Evolutionary conservation across 2,888 invertebrate genomes (phyloP).

Genomic region (Cantharis lateralis): DNA sequence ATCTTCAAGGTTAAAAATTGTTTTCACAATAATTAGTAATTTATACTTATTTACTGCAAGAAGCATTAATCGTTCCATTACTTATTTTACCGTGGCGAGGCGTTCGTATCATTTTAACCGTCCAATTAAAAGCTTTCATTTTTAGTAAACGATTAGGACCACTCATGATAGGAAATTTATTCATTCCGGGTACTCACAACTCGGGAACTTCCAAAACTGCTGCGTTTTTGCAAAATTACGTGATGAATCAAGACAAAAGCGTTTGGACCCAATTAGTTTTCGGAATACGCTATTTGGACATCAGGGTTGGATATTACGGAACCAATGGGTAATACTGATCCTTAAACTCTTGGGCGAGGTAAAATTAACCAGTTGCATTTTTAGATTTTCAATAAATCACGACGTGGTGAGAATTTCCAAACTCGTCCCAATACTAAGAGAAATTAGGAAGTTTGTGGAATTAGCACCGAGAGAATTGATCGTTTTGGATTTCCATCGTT

Average conservation of each 20-base stretch:
- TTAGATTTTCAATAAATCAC: slow-evolving; percentile 75
- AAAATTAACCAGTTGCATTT: not conserved
- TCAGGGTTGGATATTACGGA: slow-evolving; percentile 74
- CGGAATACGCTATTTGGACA: slow-evolving; percentile 81
- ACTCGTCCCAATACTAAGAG: slow-evolving; percentile 66
- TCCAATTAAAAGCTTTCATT: not conserved
- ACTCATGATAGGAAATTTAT: slow-evolving; percentile 63
- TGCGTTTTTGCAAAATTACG: slow-evolving; percentile 53
- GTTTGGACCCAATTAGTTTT: slow-evolving; percentile 84
- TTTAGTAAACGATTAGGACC: slow-evolving; percentile 59
- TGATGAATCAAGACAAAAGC: slow-evolving; percentile 74
- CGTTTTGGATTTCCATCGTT: slow-evolving; percentile 81
- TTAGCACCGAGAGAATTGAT: slow-evolving; percentile 72
- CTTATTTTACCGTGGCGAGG: not conserved
- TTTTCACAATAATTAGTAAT: too few species aligned
- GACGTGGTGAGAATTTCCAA: slow-evolving; percentile 72
- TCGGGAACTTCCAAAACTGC: slow-evolving; percentile 62
- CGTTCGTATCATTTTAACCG: not conserved
- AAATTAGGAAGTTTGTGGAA: slow-evolving; percentile 71
- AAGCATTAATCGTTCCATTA: too few species aligned
- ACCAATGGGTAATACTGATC: slow-evolving; percentile 35
- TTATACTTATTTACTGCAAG: too few species aligned
- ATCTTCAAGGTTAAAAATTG: too few species aligned
- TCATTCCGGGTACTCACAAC: slow-evolving; percentile 75
- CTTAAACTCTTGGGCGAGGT: not conserved